Conservation (phyloP, 2,113 vertebrate species). For the Sterna hirundo region DNA sequence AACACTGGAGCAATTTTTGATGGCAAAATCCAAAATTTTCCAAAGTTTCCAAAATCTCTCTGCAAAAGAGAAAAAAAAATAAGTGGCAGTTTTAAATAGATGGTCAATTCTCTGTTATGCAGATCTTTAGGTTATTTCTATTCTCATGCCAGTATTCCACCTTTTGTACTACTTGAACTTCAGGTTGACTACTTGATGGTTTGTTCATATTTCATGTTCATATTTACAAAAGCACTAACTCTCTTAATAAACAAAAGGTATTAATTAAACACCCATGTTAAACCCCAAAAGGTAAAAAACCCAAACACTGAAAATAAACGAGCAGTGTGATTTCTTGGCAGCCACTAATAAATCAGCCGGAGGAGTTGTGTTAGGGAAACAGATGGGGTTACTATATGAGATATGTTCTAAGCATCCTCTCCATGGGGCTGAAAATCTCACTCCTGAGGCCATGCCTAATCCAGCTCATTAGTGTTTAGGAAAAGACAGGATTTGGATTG, state of each 20-base stretch:
- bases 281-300: neutral
- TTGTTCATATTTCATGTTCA: neutral
- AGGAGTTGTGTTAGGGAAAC: neutral
- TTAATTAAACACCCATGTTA: neutral
- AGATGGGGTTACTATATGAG: neutral
- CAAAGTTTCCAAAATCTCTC: too few relatives aligned
- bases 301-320: neutral
- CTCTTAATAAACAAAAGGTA: neutral
- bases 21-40: neutral
- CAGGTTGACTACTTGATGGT: neutral
- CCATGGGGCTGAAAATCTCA: neutral
- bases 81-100: neutral
- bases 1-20: neutral
- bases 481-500: neutral
- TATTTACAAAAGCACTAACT: neutral
- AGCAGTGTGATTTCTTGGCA: neutral
- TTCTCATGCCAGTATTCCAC: neutral
- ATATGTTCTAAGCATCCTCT: neutral
- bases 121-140: neutral
- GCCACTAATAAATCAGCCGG: neutral
- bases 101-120: neutral
- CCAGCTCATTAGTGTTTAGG: neutral
- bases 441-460: neutral
- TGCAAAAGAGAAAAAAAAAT: neutral
- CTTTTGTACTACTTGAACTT: neutral